Evolutionary conservation across 2,888 invertebrate genomes (phyloP).

Genomic region (Stictocephala bisonia): DNA sequence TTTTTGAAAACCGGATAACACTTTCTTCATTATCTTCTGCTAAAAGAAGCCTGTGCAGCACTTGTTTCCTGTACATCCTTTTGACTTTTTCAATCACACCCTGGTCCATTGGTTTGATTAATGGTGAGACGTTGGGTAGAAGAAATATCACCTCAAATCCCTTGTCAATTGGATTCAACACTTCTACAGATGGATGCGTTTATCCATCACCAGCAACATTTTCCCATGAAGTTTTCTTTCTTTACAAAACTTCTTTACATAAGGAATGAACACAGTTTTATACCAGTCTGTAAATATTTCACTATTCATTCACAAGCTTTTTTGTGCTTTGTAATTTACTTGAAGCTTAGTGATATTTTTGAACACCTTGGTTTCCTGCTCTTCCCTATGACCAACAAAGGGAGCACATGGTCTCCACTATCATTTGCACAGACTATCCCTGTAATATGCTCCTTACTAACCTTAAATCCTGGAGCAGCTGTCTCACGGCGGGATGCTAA

Average conservation of each 20-base stretch:
- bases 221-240: slow-evolving; percentile 15
- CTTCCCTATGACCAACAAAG: slow-evolving; percentile 43
- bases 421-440: slow-evolving; percentile 41
- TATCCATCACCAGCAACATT: slow-evolving; percentile 39
- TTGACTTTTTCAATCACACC: slow-evolving; percentile 56
- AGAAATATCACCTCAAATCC: slow-evolving; percentile 37
- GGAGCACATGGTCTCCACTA: slow-evolving; percentile 31
- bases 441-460: slow-evolving; percentile 59
- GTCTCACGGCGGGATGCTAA: slow-evolving; percentile 58
- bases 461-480: slow-evolving; percentile 61
- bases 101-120: slow-evolving; percentile 51
- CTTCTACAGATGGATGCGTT: slow-evolving; percentile 48
- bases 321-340: slow-evolving; percentile 32
- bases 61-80: slow-evolving; percentile 54
- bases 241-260: slow-evolving; percentile 35
- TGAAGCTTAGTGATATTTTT: slow-evolving; percentile 30
- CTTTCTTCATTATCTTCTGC: slow-evolving; percentile 24
- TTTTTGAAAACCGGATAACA: slow-evolving; percentile 44
- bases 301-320: slow-evolving; percentile 46
- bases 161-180: slow-evolving; percentile 27
- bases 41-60: slow-evolving; percentile 38
- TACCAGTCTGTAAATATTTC: slow-evolving; percentile 39
- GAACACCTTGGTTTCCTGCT: slow-evolving; percentile 43
- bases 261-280: slow-evolving; percentile 7
- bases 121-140: slow-evolving; percentile 22